A percentile compares a stretch with the other conserved stretches of the same genome.
These are phyloP conservation scores for Liodrosophila aerea DNA, from an alignment of 2,888 invertebrate species.

Conservation along the genomic window DNA sequence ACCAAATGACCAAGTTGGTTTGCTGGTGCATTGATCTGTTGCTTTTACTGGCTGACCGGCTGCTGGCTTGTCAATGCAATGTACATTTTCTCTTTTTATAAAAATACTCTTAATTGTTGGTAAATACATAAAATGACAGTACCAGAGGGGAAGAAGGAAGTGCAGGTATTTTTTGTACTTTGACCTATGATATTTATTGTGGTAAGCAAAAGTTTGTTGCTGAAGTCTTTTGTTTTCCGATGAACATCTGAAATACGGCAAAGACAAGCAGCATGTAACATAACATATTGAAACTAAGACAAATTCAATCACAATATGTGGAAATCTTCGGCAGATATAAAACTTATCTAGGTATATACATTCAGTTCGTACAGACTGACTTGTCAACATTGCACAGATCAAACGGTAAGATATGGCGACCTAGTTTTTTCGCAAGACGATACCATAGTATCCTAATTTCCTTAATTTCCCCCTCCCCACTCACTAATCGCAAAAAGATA, in stretches of 20 bases:
- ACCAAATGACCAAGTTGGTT: slow-evolving; percentile 25
- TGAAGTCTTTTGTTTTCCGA: slow-evolving; percentile 48
- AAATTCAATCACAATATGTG: too few relatives aligned
- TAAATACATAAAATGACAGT: slow-evolving; percentile 61
- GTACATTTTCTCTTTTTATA: slow-evolving; percentile 69
- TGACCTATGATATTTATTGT: slow-evolving; percentile 55
- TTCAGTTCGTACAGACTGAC: too few relatives aligned
- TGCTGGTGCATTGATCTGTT: too few relatives aligned
- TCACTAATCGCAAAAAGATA: too few relatives aligned
- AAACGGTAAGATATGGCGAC: too few relatives aligned
- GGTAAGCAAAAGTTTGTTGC: slow-evolving; percentile 39
- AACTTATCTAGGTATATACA: too few relatives aligned
- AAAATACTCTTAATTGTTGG: slow-evolving; percentile 69
- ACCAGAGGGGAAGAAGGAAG: slow-evolving; percentile 16
- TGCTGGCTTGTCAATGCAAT: slow-evolving; percentile 60
- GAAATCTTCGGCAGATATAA: too few relatives aligned
- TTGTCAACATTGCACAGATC: too few relatives aligned
- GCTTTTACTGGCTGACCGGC: slow-evolving; percentile 22
- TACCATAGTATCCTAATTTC: too few relatives aligned
- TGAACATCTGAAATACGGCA: slow-evolving; percentile 38
- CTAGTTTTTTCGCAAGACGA: too few relatives aligned
- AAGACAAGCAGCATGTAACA: slow-evolving; percentile 37
- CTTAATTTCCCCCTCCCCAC: too few relatives aligned
- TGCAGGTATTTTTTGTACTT: slow-evolving; percentile 24
- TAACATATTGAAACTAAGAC: too few relatives aligned